These are phyloP conservation scores for Drosophila barbarae DNA, from an alignment of 2,888 invertebrate genomes.

Conservation along the genomic window DNA sequence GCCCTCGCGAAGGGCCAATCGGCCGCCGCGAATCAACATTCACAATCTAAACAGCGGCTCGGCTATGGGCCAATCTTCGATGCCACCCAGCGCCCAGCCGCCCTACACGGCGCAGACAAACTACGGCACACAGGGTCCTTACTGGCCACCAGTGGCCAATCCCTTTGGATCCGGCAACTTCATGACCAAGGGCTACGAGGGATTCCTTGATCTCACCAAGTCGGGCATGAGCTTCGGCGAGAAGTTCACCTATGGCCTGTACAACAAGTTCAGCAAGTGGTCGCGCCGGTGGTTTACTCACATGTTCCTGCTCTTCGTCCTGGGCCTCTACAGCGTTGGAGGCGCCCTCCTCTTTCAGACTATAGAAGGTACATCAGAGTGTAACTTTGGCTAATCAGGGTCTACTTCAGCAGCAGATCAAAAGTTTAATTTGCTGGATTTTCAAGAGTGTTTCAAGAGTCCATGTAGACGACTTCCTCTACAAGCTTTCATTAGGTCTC, in stretches of 20 bases:
- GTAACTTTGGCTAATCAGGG: not conserved
- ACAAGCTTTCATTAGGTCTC: constrained; percentile 6
- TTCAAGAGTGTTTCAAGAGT: not conserved
- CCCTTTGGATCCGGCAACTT: constrained; percentile 86
- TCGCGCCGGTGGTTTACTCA: constrained; percentile 94
- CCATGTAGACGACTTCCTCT: constrained; percentile 5
- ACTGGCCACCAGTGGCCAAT: constrained; percentile 78
- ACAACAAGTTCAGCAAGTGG: constrained; percentile 87
- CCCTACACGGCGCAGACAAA: constrained; percentile 72
- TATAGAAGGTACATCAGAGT: constrained; percentile 83
- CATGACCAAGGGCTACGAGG: constrained; percentile 89
- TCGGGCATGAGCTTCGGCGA: constrained; percentile 91
- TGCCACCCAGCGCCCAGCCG: constrained; percentile 72
- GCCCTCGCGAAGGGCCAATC: constrained; percentile 64
- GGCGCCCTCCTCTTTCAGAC: constrained; percentile 90
- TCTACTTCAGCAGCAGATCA: not conserved
- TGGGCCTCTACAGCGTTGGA: constrained; percentile 88
- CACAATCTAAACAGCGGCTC: constrained; percentile 58
- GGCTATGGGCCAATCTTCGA: constrained; percentile 53
- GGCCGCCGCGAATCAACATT: constrained; percentile 78
- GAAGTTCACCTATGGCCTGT: constrained; percentile 89
- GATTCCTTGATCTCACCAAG: constrained; percentile 89
- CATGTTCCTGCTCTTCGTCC: constrained; percentile 88
- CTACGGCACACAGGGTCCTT: constrained; percentile 66
- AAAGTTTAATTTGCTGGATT: not conserved